Base-by-base conservation (phyloP, 92 coral and sea anemone species). In the Metridium senile region DNA sequence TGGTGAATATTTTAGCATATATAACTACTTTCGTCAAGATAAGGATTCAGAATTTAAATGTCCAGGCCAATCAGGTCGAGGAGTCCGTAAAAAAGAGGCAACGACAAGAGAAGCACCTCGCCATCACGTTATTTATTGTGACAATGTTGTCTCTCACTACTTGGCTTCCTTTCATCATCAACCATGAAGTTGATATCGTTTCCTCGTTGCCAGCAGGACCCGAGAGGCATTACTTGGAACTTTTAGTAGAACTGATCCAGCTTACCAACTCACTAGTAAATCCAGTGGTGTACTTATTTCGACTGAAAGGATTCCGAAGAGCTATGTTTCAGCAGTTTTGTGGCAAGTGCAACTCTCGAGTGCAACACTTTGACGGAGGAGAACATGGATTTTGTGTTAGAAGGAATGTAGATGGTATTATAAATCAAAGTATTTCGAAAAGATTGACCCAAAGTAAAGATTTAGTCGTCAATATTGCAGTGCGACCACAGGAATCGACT, bases 281-380 rank as follows among this genome's bases (percentile, higher is more conserved):
- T 35, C 78, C 78, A 19, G 58, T 73, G 1, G 46, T 73, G 31
- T 73, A 73, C 29, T 45, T 73, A 33, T 73, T 73, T 33, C 34
- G 78, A 25, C 26, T 73, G 54, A 33, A 52, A 11, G 78, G 57
- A 11, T 73, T 30, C 46, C 54, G 78, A 35, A 73, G 30, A 18
- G 66, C 66, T 13, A 31, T 73, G 68, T 21, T 30, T 2, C 68
- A 21, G 33, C 25, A 21, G 65, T 26, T 61, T 61, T 13, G 4
- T 16, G 20, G 59, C 16, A 21, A 16, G 20, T 13, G 25, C 20
- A 2, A 6, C 3, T 3, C 16, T 13, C 21, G 3, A 54, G 59
- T 54, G 3, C n/a, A 54, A 54, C 20, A 54, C 59, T 21, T 13
- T 19, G 59, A 54, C 25, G 17, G 17, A 3, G 59, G 59, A 54